A percentile compares a stretch with the other conserved stretches of the same genome.
These are phyloP conservation scores for Stercorarius parasiticus DNA, from an alignment of 2,113 vertebrate species.

Conservation along the genomic window DNA sequence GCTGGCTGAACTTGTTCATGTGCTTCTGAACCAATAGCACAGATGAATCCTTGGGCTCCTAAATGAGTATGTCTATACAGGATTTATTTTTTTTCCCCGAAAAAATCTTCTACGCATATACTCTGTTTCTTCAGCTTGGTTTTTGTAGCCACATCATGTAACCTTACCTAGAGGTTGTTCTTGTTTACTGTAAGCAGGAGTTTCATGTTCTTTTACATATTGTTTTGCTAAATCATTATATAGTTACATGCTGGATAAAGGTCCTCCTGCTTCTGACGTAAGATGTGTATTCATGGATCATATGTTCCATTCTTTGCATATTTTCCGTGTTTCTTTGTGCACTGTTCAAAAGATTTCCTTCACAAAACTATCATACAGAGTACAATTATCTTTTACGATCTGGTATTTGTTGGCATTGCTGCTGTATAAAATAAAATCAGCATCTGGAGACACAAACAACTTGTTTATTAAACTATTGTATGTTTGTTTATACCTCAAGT, in stretches of 20 bases:
- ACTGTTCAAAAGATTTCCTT: neutral
- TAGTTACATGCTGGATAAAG: neutral
- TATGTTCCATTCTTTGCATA: constrained; percentile 38
- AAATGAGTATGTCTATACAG: neutral
- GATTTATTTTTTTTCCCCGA: neutral
- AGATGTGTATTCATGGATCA: neutral
- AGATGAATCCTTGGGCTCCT: neutral
- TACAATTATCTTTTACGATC: neutral
- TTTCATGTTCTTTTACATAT: neutral
- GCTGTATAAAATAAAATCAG: neutral
- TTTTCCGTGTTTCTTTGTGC: constrained; percentile 11
- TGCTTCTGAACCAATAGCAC: neutral
- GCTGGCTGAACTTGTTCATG: neutral
- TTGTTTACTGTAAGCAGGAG: constrained; percentile 19
- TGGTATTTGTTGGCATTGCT: neutral
- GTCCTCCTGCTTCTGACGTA: neutral
- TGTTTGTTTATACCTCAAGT: neutral
- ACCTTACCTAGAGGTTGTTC: neutral
- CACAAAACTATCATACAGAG: neutral
- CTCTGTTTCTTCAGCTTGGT: neutral
- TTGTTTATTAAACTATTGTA: neutral
- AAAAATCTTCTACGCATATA: neutral
- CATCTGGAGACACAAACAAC: neutral
- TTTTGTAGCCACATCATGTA: neutral
- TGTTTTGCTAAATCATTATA: neutral